A percentile compares a stretch with the other conserved stretches of the same genome.
phyloP scores from a whole-genome alignment of 2,888 invertebrate species.

The Platerodrilus igneus region DNA sequence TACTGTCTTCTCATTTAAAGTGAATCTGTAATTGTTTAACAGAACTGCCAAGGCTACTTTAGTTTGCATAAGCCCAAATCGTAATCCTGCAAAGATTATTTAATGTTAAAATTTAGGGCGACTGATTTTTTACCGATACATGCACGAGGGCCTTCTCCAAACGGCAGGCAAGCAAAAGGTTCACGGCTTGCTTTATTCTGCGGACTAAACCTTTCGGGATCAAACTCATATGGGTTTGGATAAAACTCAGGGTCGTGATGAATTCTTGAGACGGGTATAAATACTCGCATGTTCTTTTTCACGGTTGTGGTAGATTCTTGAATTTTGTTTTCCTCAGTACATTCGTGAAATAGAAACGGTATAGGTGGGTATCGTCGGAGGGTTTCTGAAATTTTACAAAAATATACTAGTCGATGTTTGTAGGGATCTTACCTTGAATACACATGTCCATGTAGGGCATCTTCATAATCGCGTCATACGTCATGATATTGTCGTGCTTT shows the following conservation, averaged over 20 bases:
- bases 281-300: no score
- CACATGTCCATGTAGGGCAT: slow-evolving; percentile 48
- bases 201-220: slow-evolving; percentile 57
- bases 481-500: slow-evolving; percentile 37
- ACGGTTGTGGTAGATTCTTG: no score
- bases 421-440: slow-evolving; percentile 38
- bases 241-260: slow-evolving; percentile 36
- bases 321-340: no score
- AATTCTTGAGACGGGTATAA: slow-evolving; percentile 32
- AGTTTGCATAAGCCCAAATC: slow-evolving; percentile 37
- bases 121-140: slow-evolving; percentile 38
- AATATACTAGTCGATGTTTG: no score
- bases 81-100: no score
- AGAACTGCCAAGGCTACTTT: slow-evolving; percentile 32
- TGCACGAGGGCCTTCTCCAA: slow-evolving; percentile 53
- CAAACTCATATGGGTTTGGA: slow-evolving; percentile 58
- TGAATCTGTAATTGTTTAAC: slow-evolving; percentile 32
- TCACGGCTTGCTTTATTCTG: slow-evolving; percentile 52
- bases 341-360: no score
- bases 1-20: slow-evolving; percentile 30
- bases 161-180: slow-evolving; percentile 53
- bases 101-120: no score
- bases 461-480: slow-evolving; percentile 44
- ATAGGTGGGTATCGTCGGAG: no score
- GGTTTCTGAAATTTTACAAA: no score